Percentiles rank a stretch among this genome's conserved stretches.
Evolutionary conservation across 2,888 invertebrate genomes (phyloP).

Genomic region (Cristatella mucedo): DNA sequence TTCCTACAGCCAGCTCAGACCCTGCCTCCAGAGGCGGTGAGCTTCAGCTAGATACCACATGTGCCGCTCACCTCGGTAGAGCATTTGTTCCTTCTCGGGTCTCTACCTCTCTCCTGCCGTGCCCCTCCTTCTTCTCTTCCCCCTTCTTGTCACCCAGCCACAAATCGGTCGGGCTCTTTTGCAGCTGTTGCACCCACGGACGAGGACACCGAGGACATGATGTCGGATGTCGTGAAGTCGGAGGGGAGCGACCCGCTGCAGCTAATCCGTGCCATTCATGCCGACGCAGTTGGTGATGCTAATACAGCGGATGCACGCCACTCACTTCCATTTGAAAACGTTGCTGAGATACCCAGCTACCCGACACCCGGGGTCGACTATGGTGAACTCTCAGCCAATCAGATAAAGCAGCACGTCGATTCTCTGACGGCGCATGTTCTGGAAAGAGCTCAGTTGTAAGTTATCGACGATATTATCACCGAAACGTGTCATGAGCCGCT

Average conservation of each 20-base stretch:
- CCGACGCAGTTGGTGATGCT: background rate
- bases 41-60: too few relatives aligned
- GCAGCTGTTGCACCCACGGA: constrained; percentile 3
- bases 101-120: background rate
- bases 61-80: too few relatives aligned
- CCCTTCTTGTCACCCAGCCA: too few relatives aligned
- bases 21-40: too few relatives aligned
- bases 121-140: constrained; percentile 6
- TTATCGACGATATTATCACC: constrained; percentile 2
- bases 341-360: constrained; percentile 23
- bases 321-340: constrained; percentile 1
- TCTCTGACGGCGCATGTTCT: constrained; percentile 25
- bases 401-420: constrained; percentile 27
- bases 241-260: too few relatives aligned
- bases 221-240: background rate
- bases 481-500: too few relatives aligned
- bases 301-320: background rate
- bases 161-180: too few relatives aligned
- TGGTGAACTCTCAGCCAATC: constrained; percentile 21
- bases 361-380: constrained; percentile 31
- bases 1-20: too few relatives aligned
- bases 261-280: too few relatives aligned
- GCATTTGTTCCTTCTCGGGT: too few relatives aligned
- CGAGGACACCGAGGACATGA: background rate
- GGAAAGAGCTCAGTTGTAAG: constrained; percentile 19